Conservation (phyloP, 2,888 invertebrate genomes). For the Nebria salina region DNA sequence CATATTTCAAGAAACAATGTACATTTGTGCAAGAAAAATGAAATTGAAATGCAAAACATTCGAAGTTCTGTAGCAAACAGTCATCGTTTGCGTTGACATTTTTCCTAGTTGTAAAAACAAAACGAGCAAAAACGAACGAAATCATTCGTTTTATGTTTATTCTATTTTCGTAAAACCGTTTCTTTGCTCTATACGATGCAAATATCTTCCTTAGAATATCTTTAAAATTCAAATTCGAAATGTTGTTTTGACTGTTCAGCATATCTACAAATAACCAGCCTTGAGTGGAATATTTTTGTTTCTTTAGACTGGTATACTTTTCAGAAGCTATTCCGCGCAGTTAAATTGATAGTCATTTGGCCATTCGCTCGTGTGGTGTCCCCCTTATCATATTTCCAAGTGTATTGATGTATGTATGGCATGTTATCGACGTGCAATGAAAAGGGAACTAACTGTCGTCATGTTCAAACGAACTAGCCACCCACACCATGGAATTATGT, state of each 20-base stretch:
- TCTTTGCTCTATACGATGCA: constrained; percentile 37
- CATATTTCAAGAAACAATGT: constrained; percentile 29
- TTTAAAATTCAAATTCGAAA: constrained; percentile 44
- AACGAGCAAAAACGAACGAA: constrained; percentile 31
- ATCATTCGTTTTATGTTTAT: constrained; percentile 43
- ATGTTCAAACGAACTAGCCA: neutral
- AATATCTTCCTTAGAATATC: constrained; percentile 39
- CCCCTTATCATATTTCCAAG: constrained; percentile 13
- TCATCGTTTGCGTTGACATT: constrained; percentile 41
- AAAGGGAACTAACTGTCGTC: neutral
- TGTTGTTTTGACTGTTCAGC: constrained; percentile 42
- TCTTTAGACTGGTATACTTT: constrained; percentile 17
- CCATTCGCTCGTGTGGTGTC: constrained; percentile 6
- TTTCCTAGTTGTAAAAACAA: constrained; percentile 21
- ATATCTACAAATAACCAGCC: constrained; percentile 25
- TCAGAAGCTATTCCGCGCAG: constrained; percentile 36
- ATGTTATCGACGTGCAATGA: neutral
- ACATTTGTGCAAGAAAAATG: constrained; percentile 19
- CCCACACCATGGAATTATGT: no score
- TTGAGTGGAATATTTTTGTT: constrained; percentile 27
- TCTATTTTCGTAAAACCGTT: constrained; percentile 44
- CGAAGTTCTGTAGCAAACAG: constrained; percentile 42
- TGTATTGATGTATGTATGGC: constrained; percentile 33
- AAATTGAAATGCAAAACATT: constrained; percentile 43
- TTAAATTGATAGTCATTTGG: constrained; percentile 33